Conservation (phyloP, 2,888 invertebrate species). For the Phytoseiulus persimilis region DNA sequence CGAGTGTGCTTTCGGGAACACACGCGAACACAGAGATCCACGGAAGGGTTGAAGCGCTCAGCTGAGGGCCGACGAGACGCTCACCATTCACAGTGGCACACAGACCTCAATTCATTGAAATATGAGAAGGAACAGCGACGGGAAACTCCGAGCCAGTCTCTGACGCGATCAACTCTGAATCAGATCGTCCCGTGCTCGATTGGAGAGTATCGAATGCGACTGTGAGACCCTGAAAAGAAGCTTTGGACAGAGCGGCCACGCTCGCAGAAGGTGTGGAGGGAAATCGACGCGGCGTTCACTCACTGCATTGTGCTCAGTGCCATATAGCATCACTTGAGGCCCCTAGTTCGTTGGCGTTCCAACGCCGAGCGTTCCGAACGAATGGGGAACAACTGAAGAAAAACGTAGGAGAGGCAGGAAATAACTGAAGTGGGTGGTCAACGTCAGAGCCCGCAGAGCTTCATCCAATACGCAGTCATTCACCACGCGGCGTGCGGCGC, state of each 20-base stretch:
- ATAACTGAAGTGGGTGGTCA: background rate
- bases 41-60: background rate
- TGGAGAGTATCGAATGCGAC: background rate
- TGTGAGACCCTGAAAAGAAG: background rate
- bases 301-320: too few species aligned
- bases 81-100: background rate
- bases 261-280: too few species aligned
- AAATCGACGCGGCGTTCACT: too few species aligned
- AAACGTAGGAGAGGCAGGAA: background rate
- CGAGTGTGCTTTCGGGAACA: background rate
- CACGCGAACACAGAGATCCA: background rate
- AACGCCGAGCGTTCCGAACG: background rate
- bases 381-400: background rate
- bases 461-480: background rate
- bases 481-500: background rate
- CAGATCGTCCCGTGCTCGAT: background rate
- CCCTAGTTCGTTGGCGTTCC: too few species aligned
- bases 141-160: background rate
- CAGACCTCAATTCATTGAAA: background rate
- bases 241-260: background rate
- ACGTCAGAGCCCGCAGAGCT: background rate
- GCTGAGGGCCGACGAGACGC: background rate
- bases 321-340: too few species aligned
- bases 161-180: background rate
- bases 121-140: background rate